These are phyloP conservation scores for Callopanchax toddi DNA, from an alignment of 2,113 vertebrate genomes.

Conservation along the genomic window DNA sequence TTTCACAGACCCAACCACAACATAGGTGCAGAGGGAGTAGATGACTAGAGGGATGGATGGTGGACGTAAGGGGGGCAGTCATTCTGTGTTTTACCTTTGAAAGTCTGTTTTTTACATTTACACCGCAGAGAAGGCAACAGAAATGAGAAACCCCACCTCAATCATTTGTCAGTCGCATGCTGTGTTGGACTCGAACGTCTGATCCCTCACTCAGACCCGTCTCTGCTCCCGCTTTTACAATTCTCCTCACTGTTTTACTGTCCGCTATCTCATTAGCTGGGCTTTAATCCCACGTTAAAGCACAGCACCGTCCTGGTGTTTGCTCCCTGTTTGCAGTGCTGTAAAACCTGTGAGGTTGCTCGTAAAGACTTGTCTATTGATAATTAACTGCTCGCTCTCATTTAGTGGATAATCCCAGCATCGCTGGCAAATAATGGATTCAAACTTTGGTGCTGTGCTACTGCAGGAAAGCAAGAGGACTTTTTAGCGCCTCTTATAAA, in stretches of 20 bases:
- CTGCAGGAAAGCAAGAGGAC: background rate
- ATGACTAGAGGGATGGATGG: slow-evolving; percentile 56
- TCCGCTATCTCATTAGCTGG: slow-evolving; percentile 76
- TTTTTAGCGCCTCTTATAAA: background rate
- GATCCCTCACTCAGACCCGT: slow-evolving; percentile 36
- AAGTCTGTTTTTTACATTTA: slow-evolving; percentile 78
- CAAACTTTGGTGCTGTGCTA: slow-evolving; percentile 13
- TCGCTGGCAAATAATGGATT: slow-evolving; percentile 29
- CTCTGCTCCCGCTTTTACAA: slow-evolving; percentile 59
- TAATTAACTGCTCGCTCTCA: slow-evolving; percentile 49
- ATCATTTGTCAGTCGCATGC: slow-evolving; percentile 67
- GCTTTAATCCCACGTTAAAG: slow-evolving; percentile 78
- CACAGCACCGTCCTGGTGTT: slow-evolving; percentile 75
- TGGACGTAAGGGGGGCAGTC: slow-evolving; percentile 23
- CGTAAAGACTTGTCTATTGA: slow-evolving; percentile 66
- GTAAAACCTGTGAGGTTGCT: slow-evolving; percentile 78
- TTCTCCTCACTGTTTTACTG: slow-evolving; percentile 74
- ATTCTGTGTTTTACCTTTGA: slow-evolving; percentile 40
- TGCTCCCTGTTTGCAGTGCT: slow-evolving; percentile 76
- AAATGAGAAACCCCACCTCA: slow-evolving; percentile 60
- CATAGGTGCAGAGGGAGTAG: slow-evolving; percentile 56
- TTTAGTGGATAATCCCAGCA: slow-evolving; percentile 44
- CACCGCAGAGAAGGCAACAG: slow-evolving; percentile 46
- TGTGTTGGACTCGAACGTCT: slow-evolving; percentile 49
- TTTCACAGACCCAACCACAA: slow-evolving; percentile 67